A percentile compares a stretch with the other conserved stretches of the same genome.
Evolutionary conservation across 1,140 invertebrate species (phyloP).

Genomic region (Yoshiicerus persimilis): DNA sequence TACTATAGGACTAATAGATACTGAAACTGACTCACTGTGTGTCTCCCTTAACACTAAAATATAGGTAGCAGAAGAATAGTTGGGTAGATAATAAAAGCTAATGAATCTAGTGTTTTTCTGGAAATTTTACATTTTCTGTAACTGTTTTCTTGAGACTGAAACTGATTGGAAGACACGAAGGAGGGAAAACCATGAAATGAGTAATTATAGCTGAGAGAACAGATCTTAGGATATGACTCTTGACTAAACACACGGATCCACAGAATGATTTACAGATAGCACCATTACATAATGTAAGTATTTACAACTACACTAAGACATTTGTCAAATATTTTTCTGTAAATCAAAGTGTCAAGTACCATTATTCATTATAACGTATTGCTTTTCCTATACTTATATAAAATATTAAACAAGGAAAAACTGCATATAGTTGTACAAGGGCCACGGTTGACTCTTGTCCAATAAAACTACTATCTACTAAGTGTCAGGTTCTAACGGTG

Average conservation of each 20-base stretch:
- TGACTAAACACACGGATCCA: not conserved
- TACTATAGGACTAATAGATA: too few relatives aligned
- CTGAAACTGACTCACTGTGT: too few relatives aligned
- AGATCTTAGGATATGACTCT: not conserved
- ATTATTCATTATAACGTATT: not conserved
- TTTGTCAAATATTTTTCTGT: not conserved
- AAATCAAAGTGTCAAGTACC: not conserved
- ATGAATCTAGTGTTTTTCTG: not conserved
- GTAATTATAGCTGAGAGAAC: not conserved
- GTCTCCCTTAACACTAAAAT: too few relatives aligned
- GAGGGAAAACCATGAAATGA: not conserved
- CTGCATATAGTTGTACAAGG: too few relatives aligned
- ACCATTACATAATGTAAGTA: too few relatives aligned
- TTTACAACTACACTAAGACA: too few relatives aligned
- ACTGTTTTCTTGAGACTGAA: not conserved
- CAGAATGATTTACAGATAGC: not conserved
- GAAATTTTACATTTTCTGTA: not conserved
- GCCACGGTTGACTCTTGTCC: too few relatives aligned
- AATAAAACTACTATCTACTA: too few relatives aligned
- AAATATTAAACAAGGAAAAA: not conserved
- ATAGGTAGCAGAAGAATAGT: not conserved
- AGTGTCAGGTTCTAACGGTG: too few relatives aligned
- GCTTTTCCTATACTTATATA: not conserved
- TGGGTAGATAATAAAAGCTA: not conserved
- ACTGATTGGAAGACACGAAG: not conserved